Evolutionary conservation across 2,797 vertebrate species (phyloP).

Genomic region (Simalia tracyae): DNA sequence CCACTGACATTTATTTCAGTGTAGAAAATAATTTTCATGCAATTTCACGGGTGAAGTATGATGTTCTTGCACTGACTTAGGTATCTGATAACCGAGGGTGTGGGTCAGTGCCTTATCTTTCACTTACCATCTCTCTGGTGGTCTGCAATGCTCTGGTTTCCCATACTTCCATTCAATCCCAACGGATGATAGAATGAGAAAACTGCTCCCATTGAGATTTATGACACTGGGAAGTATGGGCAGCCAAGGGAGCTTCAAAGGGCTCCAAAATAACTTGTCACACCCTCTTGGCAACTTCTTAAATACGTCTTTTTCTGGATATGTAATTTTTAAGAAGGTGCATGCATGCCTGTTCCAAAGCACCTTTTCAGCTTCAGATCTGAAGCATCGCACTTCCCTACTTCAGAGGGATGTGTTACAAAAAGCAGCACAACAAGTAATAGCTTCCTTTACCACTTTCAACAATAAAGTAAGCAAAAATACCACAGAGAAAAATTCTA

Average conservation of each 20-base stretch:
- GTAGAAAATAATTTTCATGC: background rate
- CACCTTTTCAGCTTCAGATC: background rate
- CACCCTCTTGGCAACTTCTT: background rate
- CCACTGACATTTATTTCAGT: background rate
- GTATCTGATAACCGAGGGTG: background rate
- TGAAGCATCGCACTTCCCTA: background rate
- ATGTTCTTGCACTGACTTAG: background rate
- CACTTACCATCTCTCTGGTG: background rate
- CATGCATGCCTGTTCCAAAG: background rate
- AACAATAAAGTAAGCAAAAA: background rate
- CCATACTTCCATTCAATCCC: background rate
- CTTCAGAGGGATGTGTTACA: background rate
- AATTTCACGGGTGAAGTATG: background rate
- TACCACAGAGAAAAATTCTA: background rate
- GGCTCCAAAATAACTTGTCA: background rate
- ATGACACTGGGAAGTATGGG: background rate
- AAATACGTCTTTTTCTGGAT: background rate
- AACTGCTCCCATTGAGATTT: background rate
- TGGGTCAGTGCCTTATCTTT: background rate
- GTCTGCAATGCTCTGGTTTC: background rate
- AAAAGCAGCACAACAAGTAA: background rate
- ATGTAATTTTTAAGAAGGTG: background rate
- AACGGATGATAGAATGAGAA: background rate
- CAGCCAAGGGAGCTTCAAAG: background rate
- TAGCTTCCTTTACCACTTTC: background rate